Percentiles rank a stretch among this genome's conserved stretches.
Evolutionary conservation across 2,888 invertebrate species (phyloP).

Genomic region (Heliconius sara): DNA sequence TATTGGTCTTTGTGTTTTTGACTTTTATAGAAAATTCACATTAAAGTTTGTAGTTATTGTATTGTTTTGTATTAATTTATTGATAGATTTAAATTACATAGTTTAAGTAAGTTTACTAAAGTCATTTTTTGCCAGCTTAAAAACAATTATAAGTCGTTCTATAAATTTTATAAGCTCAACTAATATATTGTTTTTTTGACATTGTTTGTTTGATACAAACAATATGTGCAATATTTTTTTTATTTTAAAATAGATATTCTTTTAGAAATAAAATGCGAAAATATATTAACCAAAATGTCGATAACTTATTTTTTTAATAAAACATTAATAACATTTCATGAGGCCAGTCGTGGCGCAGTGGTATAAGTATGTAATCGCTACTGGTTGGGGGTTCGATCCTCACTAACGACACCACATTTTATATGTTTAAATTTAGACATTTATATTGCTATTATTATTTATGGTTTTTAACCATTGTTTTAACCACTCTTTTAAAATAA

Average conservation of each 20-base stretch:
- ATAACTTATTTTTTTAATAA: no score
- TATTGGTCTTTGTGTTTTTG: neutral
- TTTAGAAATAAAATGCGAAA: neutral
- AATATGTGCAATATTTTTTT: no score
- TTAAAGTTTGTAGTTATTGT: neutral
- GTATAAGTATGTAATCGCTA: no score
- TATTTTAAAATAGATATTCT: no score
- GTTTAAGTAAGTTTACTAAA: no score
- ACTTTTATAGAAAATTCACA: neutral
- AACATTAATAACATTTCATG: no score
- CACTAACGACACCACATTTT: neutral
- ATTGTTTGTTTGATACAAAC: no score
- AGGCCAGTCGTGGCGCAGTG: no score
- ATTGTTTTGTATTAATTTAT: neutral
- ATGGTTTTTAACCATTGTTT: neutral
- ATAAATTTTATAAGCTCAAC: neutral
- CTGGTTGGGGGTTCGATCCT: no score
- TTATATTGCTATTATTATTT: neutral
- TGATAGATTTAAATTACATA: neutral
- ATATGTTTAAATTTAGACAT: neutral
- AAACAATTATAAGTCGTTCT: neutral
- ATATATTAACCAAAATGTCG: neutral
- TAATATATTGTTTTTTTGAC: no score
- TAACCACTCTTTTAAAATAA: neutral
- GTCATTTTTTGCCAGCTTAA: neutral